phyloP scores from a whole-genome alignment of 2,888 invertebrate species.

The Salticus scenicus region DNA sequence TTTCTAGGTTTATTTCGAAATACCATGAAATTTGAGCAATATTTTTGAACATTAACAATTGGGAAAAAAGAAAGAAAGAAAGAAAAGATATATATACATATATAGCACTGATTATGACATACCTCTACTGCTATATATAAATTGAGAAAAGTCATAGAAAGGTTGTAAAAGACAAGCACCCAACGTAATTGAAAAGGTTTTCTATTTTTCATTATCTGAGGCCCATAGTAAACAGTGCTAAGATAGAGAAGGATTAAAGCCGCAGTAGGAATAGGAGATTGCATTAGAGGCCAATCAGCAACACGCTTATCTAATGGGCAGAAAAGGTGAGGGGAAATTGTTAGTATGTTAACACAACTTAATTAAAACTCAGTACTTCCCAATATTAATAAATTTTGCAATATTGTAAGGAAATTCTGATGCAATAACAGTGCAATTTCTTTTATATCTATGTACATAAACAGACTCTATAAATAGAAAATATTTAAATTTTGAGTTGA shows the following conservation, averaged over 20 bases:
- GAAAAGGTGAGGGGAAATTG: background rate
- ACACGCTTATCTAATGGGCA: constrained; percentile 83
- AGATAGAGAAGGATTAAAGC: constrained; percentile 84
- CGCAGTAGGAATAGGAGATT: constrained; percentile 85
- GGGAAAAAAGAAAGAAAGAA: too few species aligned
- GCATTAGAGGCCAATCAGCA: constrained; percentile 89
- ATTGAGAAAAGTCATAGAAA: constrained; percentile 88
- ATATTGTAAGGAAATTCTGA: too few species aligned
- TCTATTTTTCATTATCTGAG: constrained; percentile 86
- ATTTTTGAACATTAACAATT: too few species aligned
- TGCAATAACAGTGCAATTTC: too few species aligned
- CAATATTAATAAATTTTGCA: too few species aligned
- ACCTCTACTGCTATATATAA: constrained; percentile 88
- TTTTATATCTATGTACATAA: too few species aligned
- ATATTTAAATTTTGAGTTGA: too few species aligned
- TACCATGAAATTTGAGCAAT: too few species aligned
- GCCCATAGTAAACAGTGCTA: constrained; percentile 86
- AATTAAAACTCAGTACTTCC: background rate
- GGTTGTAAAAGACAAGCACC: constrained; percentile 88
- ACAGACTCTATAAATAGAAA: too few species aligned
- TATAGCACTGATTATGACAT: constrained; percentile 70
- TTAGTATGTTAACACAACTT: background rate
- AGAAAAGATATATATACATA: background rate
- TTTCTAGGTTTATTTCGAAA: too few species aligned
- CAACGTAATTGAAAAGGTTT: constrained; percentile 85